These are phyloP conservation scores for Cosmopolites sordidus DNA, from an alignment of 2,888 invertebrate genomes.

Conservation along the genomic window DNA sequence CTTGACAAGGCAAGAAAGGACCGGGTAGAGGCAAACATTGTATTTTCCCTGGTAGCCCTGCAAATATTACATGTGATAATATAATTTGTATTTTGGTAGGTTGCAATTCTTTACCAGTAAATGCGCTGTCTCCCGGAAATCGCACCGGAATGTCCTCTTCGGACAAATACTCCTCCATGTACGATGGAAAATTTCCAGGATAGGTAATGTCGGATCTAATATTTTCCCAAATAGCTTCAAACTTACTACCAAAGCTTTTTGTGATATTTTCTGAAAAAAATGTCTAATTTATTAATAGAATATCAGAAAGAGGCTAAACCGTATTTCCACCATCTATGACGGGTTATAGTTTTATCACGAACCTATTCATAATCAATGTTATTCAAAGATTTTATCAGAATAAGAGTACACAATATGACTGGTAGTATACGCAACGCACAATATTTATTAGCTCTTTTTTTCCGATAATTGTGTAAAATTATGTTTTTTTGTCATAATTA, in stretches of 20 bases:
- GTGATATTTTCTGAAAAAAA: constrained; percentile 62
- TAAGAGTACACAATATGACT: too few species aligned
- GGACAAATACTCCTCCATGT: constrained; percentile 68
- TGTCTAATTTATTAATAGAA: too few species aligned
- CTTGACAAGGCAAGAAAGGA: constrained; percentile 93
- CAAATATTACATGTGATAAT: background rate
- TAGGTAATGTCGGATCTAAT: constrained; percentile 67
- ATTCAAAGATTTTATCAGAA: too few species aligned
- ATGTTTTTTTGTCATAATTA: too few species aligned
- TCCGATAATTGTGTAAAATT: too few species aligned
- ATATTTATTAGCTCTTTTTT: too few species aligned
- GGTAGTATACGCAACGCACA: too few species aligned
- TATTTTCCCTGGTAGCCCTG: constrained; percentile 48
- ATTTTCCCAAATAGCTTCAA: constrained; percentile 66
- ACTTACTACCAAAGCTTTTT: constrained; percentile 65
- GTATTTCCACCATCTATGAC: too few species aligned
- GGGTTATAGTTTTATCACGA: too few species aligned
- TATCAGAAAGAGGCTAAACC: too few species aligned
- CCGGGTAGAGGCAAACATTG: constrained; percentile 83
- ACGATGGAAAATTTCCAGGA: constrained; percentile 65
- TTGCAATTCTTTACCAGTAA: constrained; percentile 14
- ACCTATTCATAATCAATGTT: too few species aligned
- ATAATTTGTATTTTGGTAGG: background rate
- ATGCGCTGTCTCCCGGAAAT: constrained; percentile 37
- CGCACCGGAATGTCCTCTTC: constrained; percentile 53